These are phyloP conservation scores for Turnix velox DNA, from an alignment of 2,113 vertebrate species.

Conservation along the genomic window DNA sequence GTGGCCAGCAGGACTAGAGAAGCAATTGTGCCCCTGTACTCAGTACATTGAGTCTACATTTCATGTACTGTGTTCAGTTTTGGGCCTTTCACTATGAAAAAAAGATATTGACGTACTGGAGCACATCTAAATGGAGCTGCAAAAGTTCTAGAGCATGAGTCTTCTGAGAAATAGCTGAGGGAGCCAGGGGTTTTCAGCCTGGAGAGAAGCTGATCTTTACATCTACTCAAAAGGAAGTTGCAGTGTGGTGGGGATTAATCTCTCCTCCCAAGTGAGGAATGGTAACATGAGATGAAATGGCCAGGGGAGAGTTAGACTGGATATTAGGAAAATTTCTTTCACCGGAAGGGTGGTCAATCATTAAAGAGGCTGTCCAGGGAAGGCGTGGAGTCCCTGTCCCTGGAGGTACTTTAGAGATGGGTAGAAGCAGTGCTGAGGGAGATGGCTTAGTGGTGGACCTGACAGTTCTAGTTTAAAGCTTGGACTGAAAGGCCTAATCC, in stretches of 20 bases:
- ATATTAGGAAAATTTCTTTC: background rate
- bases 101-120: background rate
- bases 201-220: background rate
- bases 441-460: background rate
- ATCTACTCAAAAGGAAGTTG: background rate
- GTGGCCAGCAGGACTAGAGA: background rate
- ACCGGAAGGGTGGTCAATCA: background rate
- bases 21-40: background rate
- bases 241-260: background rate
- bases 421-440: background rate
- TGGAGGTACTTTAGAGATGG: background rate
- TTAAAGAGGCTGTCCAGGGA: background rate
- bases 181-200: background rate
- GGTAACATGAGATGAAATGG: background rate
- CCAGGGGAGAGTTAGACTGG: background rate
- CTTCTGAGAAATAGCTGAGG: background rate
- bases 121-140: background rate
- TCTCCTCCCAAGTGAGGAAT: background rate
- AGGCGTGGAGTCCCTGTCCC: background rate
- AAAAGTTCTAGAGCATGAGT: background rate
- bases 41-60: background rate
- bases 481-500: background rate
- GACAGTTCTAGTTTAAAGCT: background rate
- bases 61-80: background rate
- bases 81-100: background rate